Evolutionary conservation across 2,888 invertebrate genomes (phyloP).

Genomic region (Disparrhopalites patrizii): DNA sequence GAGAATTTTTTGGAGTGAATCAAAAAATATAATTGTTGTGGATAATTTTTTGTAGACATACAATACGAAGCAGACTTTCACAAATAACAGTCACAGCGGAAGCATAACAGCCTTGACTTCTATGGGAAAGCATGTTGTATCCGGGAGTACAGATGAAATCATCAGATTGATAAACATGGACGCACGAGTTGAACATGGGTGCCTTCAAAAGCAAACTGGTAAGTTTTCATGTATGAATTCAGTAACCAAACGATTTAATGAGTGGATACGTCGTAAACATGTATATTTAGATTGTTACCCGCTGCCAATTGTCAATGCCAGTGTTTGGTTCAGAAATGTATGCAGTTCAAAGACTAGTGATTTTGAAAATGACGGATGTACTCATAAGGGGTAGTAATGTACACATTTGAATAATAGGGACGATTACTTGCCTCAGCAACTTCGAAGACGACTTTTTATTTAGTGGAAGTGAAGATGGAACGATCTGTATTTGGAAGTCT

Average conservation of each 20-base stretch:
- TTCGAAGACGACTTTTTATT: slow-evolving; percentile 70
- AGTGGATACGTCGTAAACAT: too few species aligned
- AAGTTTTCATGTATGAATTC: slow-evolving; percentile 40
- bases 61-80: slow-evolving; percentile 72
- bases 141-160: slow-evolving; percentile 85
- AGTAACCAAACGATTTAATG: too few species aligned
- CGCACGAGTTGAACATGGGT: slow-evolving; percentile 70
- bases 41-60: slow-evolving; percentile 55
- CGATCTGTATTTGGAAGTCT: slow-evolving; percentile 72
- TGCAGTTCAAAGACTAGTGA: too few species aligned
- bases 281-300: too few species aligned
- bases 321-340: too few species aligned
- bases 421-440: slow-evolving; percentile 73
- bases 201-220: slow-evolving; percentile 75
- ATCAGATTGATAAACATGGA: slow-evolving; percentile 80
- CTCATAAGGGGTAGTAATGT: too few species aligned
- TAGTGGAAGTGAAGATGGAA: slow-evolving; percentile 79
- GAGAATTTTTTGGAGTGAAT: neutral
- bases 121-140: slow-evolving; percentile 70
- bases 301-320: too few species aligned
- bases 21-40: too few species aligned
- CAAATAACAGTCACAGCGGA: slow-evolving; percentile 78
- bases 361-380: too few species aligned
- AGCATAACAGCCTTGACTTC: slow-evolving; percentile 71
- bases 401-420: slow-evolving; percentile 56